Evolutionary conservation across 2,797 vertebrate genomes (phyloP), one percentile per base, ranked within the genome.

Genomic region (Gallinago stenura): DNA sequence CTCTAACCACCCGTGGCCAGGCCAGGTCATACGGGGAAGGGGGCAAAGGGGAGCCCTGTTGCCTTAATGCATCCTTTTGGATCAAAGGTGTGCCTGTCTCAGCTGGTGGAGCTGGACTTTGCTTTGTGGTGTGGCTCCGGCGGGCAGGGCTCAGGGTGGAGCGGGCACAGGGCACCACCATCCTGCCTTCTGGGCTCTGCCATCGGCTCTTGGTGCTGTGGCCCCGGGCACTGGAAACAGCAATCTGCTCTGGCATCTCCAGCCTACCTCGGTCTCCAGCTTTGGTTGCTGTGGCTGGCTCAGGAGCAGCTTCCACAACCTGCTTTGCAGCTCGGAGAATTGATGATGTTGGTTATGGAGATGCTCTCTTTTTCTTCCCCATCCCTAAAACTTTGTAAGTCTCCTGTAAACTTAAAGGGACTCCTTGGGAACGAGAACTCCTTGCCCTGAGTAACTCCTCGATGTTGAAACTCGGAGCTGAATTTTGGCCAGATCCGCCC

Each of bases 1-100:
- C 31, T 39, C 53, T 17, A 22, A 10, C 39, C 22, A 2, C 15
- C 68, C 0, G 0, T 5, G 7, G 5, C 60, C 14, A 2, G 33
- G 7, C 12, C 13, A 3, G 3, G 19, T 51, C 37, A 0, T 3
- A 0, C 4, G 48, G 25, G 1, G 0, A 54, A 3, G 1, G 0
- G 58, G 3, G 20, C 41, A 46, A 61, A 58, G 70, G 7, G 28
- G 56, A 78, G 41, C 50, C 15, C 30, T 10, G 6, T 24, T 43
- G 35, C 41, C 21, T 50, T 10, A 4, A 6, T 21, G 0, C 68
- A 75, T 88, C 87, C 76, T 24, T 21, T 43, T 17, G 62, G 89
- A 33, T 35, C 83, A 58, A 89, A 91, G 90, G 88, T 92, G 83
- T 88, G 83, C 62, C 86, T 2, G 6, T 57, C 86, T 72, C 37